Conservation (phyloP, 2,797 vertebrate species). For the Enteromius fasciolatus region DNA sequence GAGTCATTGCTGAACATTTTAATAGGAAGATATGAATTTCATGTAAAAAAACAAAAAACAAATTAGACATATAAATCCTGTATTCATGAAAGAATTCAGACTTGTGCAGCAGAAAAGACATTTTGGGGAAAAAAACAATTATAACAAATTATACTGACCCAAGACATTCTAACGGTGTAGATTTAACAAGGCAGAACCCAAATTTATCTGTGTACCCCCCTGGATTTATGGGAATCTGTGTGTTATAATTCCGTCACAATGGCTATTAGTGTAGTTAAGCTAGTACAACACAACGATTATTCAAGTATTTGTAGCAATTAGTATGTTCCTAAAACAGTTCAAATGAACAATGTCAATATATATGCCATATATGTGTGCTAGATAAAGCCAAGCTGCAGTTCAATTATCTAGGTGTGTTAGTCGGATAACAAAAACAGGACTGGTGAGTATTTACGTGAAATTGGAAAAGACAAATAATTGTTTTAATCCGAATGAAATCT, state of each 20-base stretch:
- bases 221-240: background rate
- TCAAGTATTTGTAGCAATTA: background rate
- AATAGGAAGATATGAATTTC: background rate
- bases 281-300: background rate
- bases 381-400: background rate
- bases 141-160: no score
- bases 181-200: background rate
- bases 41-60: background rate
- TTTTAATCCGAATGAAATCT: background rate
- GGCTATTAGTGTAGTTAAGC: background rate
- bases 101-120: background rate
- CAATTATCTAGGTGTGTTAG: background rate
- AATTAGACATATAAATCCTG: background rate
- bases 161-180: background rate
- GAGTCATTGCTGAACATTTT: background rate
- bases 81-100: background rate
- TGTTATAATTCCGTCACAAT: background rate
- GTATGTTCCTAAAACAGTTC: background rate
- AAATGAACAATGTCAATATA: background rate
- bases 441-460: background rate
- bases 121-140: no score
- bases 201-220: background rate
- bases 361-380: background rate
- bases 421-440: background rate
- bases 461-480: slow-evolving; percentile 4